Base-by-base conservation (phyloP, 2,113 vertebrate genomes). In the Dissostichus mawsoni region DNA sequence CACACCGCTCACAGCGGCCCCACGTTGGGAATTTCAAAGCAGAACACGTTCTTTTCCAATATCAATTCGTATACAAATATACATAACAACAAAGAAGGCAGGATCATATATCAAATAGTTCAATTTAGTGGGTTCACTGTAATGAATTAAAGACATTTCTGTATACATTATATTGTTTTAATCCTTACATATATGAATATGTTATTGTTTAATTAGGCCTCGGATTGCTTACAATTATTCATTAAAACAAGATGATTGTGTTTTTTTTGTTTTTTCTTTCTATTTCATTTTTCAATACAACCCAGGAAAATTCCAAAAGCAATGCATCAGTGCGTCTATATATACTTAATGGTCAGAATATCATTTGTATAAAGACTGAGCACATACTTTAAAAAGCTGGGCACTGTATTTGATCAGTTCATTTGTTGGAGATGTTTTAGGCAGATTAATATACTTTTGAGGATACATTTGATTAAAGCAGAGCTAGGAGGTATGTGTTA, bases 21-120 rank as follows among this genome's bases (percentile, higher is more conserved):
- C 48, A 59, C 55, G 76, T 23, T 9, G 16, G 4, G 29, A 4
- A 20, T 62, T 68, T 78, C 67, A 87, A 80, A 78, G 69, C 47
- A n/a, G 47, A 11, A 59, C 18, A 44, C 11, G 0, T 29, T 64
- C n/a, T 69, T 50, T n/a, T 61, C n/a, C n/a, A 13, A 14, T 36
- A 50, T 50, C 5, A 58, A 18, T 57, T 36, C 11, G 47, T 41
- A 48, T 20, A 25, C 13, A 11, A 29, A 29, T 25, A 41, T 41
- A 41, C 36, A 41, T 41, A 41, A 41, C 36, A 8, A 41, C 36
- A 41, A 41, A 29, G 29, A 29, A 29, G 29, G 16, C 6, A 14
- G 8, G 25, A 55, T 29, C 51, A 67, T 17, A 5, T 50, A 64
- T 33, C 52, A 81, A 48, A n/a, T 8, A 4, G 16, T 25, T 41